Evolutionary conservation across 1,140 invertebrate genomes (phyloP), one percentile per base, ranked within the genome.

Genomic region (Cephus cinctus): DNA sequence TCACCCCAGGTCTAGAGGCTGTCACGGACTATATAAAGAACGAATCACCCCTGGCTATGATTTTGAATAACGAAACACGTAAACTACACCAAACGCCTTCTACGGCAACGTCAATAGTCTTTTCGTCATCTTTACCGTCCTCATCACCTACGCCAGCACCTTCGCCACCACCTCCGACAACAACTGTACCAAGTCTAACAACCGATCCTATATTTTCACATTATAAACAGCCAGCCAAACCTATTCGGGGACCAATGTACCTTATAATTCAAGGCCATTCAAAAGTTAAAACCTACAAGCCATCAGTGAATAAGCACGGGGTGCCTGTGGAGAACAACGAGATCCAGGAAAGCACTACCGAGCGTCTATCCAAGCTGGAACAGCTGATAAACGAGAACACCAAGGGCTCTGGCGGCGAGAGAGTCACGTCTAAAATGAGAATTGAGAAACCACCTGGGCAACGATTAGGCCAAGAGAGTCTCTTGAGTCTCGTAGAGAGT

Each of bases 221-320:
- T 47, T 80, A 81, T 38, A 86, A 86, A 52, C 80, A 85, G 57
- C 83, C 84, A 2, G 76, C 74, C 1, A 83, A 84, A 55, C 78
- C 82, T 1, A 67, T 86, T 0, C 62, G 77, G 23, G 79, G 83
- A 3, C 86, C 88, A 2, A 82, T 86, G 78, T 88, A 89, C 59
- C 73, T 89, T 5, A 89, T 90, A 16, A 90, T 90, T 54, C 86
- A 90, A 69, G 88, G 88, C 1, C 88, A 90, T 61, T 89, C 87
- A 0, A 89, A 89, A 72, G 88, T 90, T 0, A 89, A 89, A 72
- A 89, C 86, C 1, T 90, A 90, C 62, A 84, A 86, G 14, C 83
- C 86, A 0, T 81, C 73, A n/a, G 80, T 85, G 38, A 68, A 68
- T 43, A 67, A 74, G 14, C 65, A 77, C 35, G 71, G 70, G 0